Percentiles rank a stretch among this genome's conserved stretches.
Evolutionary conservation across 2,888 invertebrate genomes (phyloP).

Genomic region (Gymnocheta viridis): DNA sequence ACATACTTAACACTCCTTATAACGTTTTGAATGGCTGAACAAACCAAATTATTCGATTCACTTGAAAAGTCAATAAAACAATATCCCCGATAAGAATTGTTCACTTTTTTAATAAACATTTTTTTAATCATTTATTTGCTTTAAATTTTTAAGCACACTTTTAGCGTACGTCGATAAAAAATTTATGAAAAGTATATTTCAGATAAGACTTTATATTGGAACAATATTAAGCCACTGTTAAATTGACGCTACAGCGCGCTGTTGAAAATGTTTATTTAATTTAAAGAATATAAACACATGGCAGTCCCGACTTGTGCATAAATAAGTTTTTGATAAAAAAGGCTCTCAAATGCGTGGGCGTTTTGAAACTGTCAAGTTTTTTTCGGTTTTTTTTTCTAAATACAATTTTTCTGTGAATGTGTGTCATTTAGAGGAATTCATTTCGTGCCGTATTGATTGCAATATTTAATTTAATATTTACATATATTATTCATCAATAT

Average conservation of each 20-base stretch:
- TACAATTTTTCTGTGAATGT: background rate
- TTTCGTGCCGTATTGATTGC: constrained; percentile 5
- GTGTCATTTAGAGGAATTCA: constrained; percentile 7
- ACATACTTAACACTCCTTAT: too few species aligned
- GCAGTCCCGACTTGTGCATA: background rate
- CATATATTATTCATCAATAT: constrained; percentile 19
- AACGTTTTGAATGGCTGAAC: constrained; percentile 9
- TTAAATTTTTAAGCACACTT: constrained; percentile 60
- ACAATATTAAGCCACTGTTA: constrained; percentile 37
- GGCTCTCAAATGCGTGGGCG: constrained; percentile 54
- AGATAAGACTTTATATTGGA: constrained; percentile 39
- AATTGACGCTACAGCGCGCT: background rate
- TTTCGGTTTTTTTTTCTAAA: background rate
- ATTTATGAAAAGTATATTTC: background rate
- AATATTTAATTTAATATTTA: background rate
- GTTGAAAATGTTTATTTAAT: constrained; percentile 12
- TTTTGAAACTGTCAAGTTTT: constrained; percentile 46
- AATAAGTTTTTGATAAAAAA: background rate
- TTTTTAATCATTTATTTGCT: constrained; percentile 45
- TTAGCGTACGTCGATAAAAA: constrained; percentile 52
- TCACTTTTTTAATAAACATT: background rate
- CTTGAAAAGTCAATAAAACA: constrained; percentile 30
- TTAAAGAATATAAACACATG: constrained; percentile 43
- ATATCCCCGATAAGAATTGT: constrained; percentile 36
- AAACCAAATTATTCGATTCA: constrained; percentile 40